Percentiles rank a stretch among this genome's conserved stretches.
phyloP scores from a whole-genome alignment of 2,113 vertebrate genomes.

The Rhizomys pruinosus region DNA sequence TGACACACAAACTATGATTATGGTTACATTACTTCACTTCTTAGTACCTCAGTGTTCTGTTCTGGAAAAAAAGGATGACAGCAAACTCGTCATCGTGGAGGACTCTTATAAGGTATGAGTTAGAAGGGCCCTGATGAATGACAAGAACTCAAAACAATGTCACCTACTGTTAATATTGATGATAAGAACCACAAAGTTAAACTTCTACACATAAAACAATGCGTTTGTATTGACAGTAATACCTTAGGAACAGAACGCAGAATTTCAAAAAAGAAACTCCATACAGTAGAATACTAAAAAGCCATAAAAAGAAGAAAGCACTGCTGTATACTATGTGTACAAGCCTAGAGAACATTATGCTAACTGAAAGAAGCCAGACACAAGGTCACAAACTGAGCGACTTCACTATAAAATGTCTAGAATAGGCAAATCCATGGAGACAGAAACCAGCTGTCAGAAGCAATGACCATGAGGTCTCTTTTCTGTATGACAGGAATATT shows the following conservation, averaged over 20 bases:
- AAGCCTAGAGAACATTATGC: background rate
- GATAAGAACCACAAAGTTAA: background rate
- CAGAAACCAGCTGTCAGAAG: background rate
- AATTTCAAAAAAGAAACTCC: background rate
- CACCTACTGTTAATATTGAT: background rate
- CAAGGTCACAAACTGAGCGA: background rate
- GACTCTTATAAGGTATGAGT: background rate
- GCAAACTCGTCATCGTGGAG: background rate
- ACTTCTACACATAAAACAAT: constrained; percentile 27
- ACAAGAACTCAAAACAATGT: background rate
- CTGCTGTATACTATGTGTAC: rapidly evolving
- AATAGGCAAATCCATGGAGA: background rate
- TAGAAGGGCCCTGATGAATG: background rate
- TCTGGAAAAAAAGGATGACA: background rate
- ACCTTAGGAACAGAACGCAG: background rate
- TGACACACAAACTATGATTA: background rate
- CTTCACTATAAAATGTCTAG: background rate
- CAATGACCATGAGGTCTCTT: background rate
- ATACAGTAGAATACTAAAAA: background rate
- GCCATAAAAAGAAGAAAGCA: background rate
- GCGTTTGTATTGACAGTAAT: background rate
- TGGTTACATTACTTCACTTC: constrained; percentile 7
- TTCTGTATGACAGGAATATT: background rate
- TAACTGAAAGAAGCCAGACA: background rate
- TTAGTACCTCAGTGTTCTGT: background rate